These are phyloP conservation scores for Paratilapia polleni DNA, from an alignment of 2,113 vertebrate species.

Conservation along the genomic window DNA sequence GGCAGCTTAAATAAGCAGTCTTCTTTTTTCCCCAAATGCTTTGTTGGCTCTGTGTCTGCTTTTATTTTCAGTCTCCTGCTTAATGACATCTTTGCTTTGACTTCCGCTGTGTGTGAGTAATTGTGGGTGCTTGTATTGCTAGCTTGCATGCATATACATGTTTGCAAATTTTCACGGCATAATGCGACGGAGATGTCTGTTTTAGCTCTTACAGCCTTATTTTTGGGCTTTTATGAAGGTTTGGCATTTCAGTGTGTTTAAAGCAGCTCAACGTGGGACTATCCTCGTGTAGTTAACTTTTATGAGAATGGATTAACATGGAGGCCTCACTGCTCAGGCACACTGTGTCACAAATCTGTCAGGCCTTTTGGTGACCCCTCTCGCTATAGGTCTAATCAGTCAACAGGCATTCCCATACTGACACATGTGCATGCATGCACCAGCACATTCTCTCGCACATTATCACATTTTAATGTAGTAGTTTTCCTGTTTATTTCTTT, in stretches of 20 bases:
- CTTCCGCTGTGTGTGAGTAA: conserved; percentile 47
- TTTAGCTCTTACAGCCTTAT: background rate
- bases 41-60: conserved; percentile 55
- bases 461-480: accelerated
- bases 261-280: conserved; percentile 30
- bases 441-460: background rate
- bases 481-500: background rate
- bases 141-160: conserved; percentile 14
- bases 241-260: conserved; percentile 24
- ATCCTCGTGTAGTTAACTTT: conserved; percentile 55
- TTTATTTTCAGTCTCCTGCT: conserved; percentile 60
- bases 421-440: background rate
- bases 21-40: conserved; percentile 26
- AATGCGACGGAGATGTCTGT: conserved; percentile 12
- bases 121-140: conserved; percentile 31
- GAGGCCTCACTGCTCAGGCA: conserved; percentile 48
- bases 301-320: conserved; percentile 56
- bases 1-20: conserved; percentile 40
- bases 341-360: conserved; percentile 67
- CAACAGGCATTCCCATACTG: conserved; percentile 30
- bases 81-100: conserved; percentile 73
- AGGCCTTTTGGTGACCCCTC: conserved; percentile 47
- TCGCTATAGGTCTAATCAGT: conserved; percentile 52
- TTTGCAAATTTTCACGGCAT: conserved; percentile 50
- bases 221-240: conserved; percentile 15